phyloP scores from a whole-genome alignment of 2,888 invertebrate species.

The Volucella zonaria region DNA sequence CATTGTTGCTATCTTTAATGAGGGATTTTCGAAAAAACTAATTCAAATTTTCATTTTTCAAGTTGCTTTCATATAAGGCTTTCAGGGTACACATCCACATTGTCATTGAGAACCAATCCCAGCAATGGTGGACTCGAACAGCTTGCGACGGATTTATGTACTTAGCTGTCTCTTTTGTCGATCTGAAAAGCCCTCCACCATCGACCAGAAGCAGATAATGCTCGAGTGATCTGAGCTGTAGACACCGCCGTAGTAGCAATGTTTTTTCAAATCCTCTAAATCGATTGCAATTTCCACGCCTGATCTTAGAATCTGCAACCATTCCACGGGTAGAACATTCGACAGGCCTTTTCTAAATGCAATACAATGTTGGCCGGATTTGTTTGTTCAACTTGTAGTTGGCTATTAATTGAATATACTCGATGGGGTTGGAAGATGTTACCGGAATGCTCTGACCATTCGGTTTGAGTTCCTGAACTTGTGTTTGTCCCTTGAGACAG shows the following conservation, averaged over 20 bases:
- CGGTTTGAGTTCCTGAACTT: slow-evolving; percentile 94
- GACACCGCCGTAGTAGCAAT: slow-evolving; percentile 96
- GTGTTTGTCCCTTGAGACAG: slow-evolving; percentile 93
- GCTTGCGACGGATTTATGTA: slow-evolving; percentile 98
- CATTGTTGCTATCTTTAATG: too few species aligned
- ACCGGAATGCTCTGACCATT: slow-evolving; percentile 95
- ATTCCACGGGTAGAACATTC: slow-evolving; percentile 94
- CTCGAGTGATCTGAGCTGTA: slow-evolving; percentile 92
- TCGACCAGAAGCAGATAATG: slow-evolving; percentile 94
- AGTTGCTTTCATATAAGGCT: too few species aligned
- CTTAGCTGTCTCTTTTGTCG: slow-evolving; percentile 91
- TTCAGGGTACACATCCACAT: too few species aligned
- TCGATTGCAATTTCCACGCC: too few species aligned
- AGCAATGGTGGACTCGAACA: slow-evolving; percentile 97
- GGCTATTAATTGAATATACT: slow-evolving; percentile 97
- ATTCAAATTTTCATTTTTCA: too few species aligned
- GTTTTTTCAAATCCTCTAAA: too few species aligned
- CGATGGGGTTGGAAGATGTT: slow-evolving; percentile 94
- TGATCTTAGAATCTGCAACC: slow-evolving; percentile 98
- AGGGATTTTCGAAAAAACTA: too few species aligned
- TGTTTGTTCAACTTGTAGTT: slow-evolving; percentile 97
- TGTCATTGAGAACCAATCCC: too few species aligned
- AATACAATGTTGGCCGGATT: slow-evolving; percentile 91
- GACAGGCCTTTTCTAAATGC: slow-evolving; percentile 95
- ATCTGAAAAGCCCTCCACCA: slow-evolving; percentile 91